A percentile compares a stretch with the other conserved stretches of the same genome.
Evolutionary conservation across 2,113 vertebrate genomes (phyloP).

Genomic region (Coreoperca whiteheadi): DNA sequence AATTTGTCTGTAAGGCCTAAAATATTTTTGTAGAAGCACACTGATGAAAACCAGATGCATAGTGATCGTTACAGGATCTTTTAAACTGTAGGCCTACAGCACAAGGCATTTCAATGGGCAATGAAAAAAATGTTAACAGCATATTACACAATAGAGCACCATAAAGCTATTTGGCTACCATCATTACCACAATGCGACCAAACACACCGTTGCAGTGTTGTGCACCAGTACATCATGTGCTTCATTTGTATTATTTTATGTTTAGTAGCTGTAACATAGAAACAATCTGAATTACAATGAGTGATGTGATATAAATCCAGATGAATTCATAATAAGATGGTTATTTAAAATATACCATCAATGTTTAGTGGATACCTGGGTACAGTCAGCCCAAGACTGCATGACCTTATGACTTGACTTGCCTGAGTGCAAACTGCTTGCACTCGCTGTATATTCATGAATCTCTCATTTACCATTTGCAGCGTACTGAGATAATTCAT

Average conservation of each 20-base stretch:
- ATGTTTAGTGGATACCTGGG: constrained; percentile 20
- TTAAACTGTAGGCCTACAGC: constrained; percentile 62
- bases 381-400: constrained; percentile 53
- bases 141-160: constrained; percentile 69
- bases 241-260: constrained; percentile 71
- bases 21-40: constrained; percentile 79
- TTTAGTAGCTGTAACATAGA: constrained; percentile 52
- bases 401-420: constrained; percentile 64
- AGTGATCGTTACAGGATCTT: constrained; percentile 39
- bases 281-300: constrained; percentile 45
- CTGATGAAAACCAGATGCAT: constrained; percentile 60
- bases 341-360: constrained; percentile 31
- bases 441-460: constrained; percentile 55
- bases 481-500: constrained; percentile 41
- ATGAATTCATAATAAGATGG: constrained; percentile 39
- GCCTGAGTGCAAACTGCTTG: constrained; percentile 56
- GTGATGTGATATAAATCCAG: constrained; percentile 41
- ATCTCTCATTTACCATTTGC: constrained; percentile 55
- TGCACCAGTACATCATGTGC: constrained; percentile 73
- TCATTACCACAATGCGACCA: constrained; percentile 55
- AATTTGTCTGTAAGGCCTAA: constrained; percentile 78
- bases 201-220: constrained; percentile 54
- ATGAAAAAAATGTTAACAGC: constrained; percentile 28
- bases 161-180: constrained; percentile 56
- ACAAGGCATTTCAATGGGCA: constrained; percentile 63